Percentiles rank a stretch among this genome's conserved stretches.
These are phyloP conservation scores for Parazoanthus darwini DNA, from an alignment of 92 coral and sea anemone species.

Conservation along the genomic window DNA sequence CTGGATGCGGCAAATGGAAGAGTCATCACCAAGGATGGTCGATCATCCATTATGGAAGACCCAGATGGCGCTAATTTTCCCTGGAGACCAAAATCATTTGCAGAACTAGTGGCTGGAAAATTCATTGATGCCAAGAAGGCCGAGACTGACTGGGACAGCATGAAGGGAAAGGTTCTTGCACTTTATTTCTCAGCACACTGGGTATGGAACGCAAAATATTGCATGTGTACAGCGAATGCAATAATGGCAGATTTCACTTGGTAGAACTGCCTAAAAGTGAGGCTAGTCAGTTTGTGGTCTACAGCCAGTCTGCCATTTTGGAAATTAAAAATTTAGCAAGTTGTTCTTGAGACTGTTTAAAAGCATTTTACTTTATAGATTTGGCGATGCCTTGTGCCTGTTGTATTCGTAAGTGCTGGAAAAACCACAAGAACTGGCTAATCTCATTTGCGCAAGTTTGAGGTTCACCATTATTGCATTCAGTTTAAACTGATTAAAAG, in stretches of 20 bases:
- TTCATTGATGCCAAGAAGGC: slow-evolving; percentile 57
- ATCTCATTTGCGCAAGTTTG: too few species aligned
- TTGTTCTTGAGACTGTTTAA: too few species aligned
- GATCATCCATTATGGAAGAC: slow-evolving; percentile 64
- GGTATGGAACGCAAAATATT: slow-evolving; percentile 56
- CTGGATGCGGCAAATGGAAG: slow-evolving; percentile 88
- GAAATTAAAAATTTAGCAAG: too few species aligned
- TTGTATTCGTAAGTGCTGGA: too few species aligned
- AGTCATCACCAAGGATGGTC: slow-evolving; percentile 80
- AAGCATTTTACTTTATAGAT: too few species aligned
- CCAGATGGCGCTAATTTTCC: slow-evolving; percentile 81
- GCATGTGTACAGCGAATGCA: background rate
- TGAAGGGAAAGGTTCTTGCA: slow-evolving; percentile 83
- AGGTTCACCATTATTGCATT: too few species aligned
- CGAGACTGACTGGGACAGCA: slow-evolving; percentile 63
- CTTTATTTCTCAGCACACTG: slow-evolving; percentile 98
- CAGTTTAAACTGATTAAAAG: too few species aligned
- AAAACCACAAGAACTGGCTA: too few species aligned
- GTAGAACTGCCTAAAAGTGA: background rate
- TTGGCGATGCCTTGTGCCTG: too few species aligned
- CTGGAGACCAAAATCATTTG: slow-evolving; percentile 79
- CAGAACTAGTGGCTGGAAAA: slow-evolving; percentile 62
- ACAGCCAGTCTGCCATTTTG: too few species aligned
- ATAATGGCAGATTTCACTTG: background rate
- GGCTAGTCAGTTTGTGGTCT: background rate